Conservation (phyloP, 2,797 vertebrate genomes). For the Gymnodraco acuticeps region DNA sequence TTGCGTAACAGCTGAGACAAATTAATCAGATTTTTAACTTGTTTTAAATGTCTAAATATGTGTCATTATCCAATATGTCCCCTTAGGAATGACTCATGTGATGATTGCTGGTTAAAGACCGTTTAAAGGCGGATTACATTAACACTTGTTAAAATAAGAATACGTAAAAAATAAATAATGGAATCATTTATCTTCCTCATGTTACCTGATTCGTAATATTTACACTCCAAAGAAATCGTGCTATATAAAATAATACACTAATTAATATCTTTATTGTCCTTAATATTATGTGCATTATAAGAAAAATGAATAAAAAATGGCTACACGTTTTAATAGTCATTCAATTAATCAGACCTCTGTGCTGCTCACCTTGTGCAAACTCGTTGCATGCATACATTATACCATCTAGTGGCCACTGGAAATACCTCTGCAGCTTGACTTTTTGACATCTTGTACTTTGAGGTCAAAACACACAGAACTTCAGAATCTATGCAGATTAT, state of each 20-base stretch:
- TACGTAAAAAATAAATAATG: neutral
- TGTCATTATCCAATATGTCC: neutral
- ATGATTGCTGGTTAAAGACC: neutral
- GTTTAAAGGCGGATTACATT: neutral
- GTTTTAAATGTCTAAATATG: neutral
- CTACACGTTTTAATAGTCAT: neutral
- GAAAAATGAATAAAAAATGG: neutral
- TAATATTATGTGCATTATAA: neutral
- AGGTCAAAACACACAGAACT: conserved; percentile 29
- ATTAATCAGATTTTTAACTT: neutral
- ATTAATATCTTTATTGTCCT: neutral
- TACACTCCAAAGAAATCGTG: neutral
- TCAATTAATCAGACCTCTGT: neutral
- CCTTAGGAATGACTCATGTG: neutral
- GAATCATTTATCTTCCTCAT: neutral
- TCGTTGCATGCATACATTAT: conserved; percentile 61
- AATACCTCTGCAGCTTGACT: conserved; percentile 46
- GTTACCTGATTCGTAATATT: neutral
- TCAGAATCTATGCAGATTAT: neutral
- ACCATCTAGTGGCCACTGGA: conserved; percentile 81
- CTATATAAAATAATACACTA: neutral
- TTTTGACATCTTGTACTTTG: conserved; percentile 26
- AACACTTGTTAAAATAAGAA: neutral
- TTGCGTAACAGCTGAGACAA: neutral
- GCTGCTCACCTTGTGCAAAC: conserved; percentile 32